Conservation (phyloP, 2,113 vertebrate species). For the Tricholaema leucomelas region DNA sequence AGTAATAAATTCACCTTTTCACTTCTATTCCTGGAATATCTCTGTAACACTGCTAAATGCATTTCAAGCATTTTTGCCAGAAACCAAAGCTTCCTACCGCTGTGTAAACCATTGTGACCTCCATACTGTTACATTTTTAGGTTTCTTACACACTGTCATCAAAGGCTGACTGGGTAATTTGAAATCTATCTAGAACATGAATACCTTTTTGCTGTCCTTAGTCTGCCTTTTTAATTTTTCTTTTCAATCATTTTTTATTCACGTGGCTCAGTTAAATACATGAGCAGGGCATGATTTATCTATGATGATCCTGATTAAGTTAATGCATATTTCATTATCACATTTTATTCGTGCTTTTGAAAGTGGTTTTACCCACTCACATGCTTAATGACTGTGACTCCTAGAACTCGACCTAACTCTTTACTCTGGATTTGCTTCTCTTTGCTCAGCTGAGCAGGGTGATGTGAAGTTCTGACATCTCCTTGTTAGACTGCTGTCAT, state of each 20-base stretch:
- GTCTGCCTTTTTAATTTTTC: constrained; percentile 21
- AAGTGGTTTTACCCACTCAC: constrained; percentile 33
- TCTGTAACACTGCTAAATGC: not conserved
- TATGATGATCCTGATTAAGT: constrained; percentile 62
- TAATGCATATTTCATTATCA: constrained; percentile 62
- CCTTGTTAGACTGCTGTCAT: not conserved
- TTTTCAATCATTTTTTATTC: constrained; percentile 56
- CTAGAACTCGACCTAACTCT: constrained; percentile 6
- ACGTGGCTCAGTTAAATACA: constrained; percentile 43
- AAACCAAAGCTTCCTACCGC: not conserved
- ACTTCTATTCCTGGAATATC: not conserved
- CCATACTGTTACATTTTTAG: not conserved
- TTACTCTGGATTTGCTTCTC: not conserved
- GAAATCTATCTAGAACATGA: constrained; percentile 2
- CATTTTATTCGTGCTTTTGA: constrained; percentile 32
- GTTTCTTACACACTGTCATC: not conserved
- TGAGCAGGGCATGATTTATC: constrained; percentile 43
- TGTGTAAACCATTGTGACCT: not conserved
- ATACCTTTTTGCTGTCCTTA: constrained; percentile 11
- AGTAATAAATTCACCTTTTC: not conserved
- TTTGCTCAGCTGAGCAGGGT: not conserved
- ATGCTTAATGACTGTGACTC: not conserved
- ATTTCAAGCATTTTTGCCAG: not conserved
- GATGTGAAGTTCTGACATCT: not conserved
- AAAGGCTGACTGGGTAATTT: constrained; percentile 24